Percentiles rank a stretch among this genome's conserved stretches.
These are phyloP conservation scores for Eriosoma lanigerum DNA, from an alignment of 1,140 invertebrate species.

Conservation along the genomic window DNA sequence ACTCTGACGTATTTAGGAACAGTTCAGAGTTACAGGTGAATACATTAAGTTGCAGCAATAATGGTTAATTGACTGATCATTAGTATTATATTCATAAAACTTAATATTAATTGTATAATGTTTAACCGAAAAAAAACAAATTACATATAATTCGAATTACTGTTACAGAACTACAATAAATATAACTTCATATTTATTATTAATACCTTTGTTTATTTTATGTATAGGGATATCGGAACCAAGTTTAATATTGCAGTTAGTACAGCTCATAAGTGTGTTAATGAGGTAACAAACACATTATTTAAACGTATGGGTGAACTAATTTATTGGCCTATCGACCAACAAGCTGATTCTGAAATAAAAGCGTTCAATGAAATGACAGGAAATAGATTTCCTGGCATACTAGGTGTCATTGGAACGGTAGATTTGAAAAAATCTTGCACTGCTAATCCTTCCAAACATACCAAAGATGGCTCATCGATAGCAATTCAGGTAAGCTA, in stretches of 20 bases:
- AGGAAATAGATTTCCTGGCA: slow-evolving; percentile 10
- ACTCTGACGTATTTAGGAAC: slow-evolving; percentile 30
- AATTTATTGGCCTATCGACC: slow-evolving; percentile 33
- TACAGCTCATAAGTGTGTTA: slow-evolving; percentile 43
- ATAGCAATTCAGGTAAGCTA: slow-evolving; percentile 28
- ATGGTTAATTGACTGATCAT: background rate
- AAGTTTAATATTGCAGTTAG: slow-evolving; percentile 41
- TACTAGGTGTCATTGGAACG: slow-evolving; percentile 41
- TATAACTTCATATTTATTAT: too few species aligned
- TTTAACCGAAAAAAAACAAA: too few species aligned
- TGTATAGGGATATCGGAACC: slow-evolving; percentile 17
- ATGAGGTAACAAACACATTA: slow-evolving; percentile 1
- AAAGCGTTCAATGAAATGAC: slow-evolving; percentile 16
- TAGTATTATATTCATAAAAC: too few species aligned
- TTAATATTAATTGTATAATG: too few species aligned
- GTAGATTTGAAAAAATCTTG: slow-evolving; percentile 42
- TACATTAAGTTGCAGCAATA: too few species aligned
- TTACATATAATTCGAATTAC: too few species aligned
- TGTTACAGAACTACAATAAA: too few species aligned
- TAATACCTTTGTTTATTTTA: background rate
- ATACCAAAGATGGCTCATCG: slow-evolving; percentile 33
- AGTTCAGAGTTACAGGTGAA: slow-evolving; percentile 30
- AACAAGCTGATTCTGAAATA: slow-evolving; percentile 34
- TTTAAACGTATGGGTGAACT: slow-evolving; percentile 39
- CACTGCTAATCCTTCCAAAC: slow-evolving; percentile 39